These are phyloP conservation scores for Heloderma charlesbogerti DNA, from an alignment of 2,113 vertebrate genomes.

Conservation along the genomic window DNA sequence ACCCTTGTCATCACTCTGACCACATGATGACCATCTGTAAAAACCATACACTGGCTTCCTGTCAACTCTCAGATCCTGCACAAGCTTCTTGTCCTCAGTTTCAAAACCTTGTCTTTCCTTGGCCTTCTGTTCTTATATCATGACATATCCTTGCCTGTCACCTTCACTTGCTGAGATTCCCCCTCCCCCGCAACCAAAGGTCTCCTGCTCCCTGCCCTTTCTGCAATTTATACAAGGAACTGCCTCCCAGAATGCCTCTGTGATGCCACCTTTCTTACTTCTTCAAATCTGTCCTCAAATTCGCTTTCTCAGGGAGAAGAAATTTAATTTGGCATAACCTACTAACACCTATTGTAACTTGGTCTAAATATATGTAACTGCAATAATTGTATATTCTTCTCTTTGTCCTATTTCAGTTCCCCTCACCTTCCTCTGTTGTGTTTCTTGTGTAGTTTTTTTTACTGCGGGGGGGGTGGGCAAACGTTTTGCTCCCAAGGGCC, in stretches of 20 bases:
- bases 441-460: not conserved
- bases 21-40: no score
- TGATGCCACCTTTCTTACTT: not conserved
- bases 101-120: not conserved
- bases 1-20: not conserved
- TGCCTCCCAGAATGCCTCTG: not conserved
- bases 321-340: not conserved
- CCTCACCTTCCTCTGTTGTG: not conserved
- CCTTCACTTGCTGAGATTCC: no score
- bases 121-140: not conserved
- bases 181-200: not conserved
- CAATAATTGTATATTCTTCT: not conserved
- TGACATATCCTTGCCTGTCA: not conserved
- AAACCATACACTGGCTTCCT: no score
- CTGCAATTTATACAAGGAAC: not conserved
- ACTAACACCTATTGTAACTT: not conserved
- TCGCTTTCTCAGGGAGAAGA: not conserved
- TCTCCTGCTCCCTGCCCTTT: not conserved
- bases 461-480: no score
- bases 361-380: not conserved
- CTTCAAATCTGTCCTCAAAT: not conserved
- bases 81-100: not conserved
- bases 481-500: no score
- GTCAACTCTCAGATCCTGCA: not conserved
- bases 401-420: not conserved